Percentiles rank a stretch among this genome's conserved stretches.
phyloP scores from a whole-genome alignment of 1,140 invertebrate species.

The Bombus polaris region DNA sequence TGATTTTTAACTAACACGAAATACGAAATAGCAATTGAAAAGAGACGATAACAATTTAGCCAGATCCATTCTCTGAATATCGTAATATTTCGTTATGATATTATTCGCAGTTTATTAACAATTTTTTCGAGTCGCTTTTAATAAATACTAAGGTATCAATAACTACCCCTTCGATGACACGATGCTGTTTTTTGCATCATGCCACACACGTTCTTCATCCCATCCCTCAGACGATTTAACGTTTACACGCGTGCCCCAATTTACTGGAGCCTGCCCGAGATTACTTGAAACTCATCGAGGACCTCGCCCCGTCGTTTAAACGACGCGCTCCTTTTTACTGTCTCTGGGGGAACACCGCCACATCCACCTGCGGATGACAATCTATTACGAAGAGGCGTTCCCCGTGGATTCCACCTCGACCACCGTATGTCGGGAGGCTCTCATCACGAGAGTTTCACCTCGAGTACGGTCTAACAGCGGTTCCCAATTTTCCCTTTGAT shows the following conservation, averaged over 20 bases:
- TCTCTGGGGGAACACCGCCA: slow-evolving; percentile 19
- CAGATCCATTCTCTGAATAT: too few relatives aligned
- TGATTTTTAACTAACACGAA: too few relatives aligned
- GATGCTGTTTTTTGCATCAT: not conserved
- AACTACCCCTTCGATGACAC: not conserved
- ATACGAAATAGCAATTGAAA: too few relatives aligned
- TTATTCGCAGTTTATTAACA: not conserved
- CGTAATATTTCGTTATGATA: too few relatives aligned
- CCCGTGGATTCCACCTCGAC: slow-evolving; percentile 45
- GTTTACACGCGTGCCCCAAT: slow-evolving; percentile 35
- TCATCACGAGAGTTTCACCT: slow-evolving; percentile 2
- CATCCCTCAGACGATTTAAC: not conserved
- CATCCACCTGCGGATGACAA: slow-evolving; percentile 60
- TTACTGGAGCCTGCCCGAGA: slow-evolving; percentile 9
- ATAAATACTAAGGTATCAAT: not conserved
- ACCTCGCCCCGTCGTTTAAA: slow-evolving; percentile 31
- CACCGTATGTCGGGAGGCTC: slow-evolving; percentile 24
- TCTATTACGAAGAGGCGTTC: slow-evolving; percentile 63
- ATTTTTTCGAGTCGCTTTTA: not conserved
- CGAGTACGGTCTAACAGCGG: not conserved
- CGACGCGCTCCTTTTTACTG: slow-evolving; percentile 39
- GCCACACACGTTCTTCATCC: not conserved
- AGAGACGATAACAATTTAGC: too few relatives aligned
- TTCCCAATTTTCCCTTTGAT: slow-evolving; percentile 11
- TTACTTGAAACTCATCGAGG: slow-evolving; percentile 30